Conservation (phyloP, 2,888 invertebrate species). For the Himalopsyche tibetana region DNA sequence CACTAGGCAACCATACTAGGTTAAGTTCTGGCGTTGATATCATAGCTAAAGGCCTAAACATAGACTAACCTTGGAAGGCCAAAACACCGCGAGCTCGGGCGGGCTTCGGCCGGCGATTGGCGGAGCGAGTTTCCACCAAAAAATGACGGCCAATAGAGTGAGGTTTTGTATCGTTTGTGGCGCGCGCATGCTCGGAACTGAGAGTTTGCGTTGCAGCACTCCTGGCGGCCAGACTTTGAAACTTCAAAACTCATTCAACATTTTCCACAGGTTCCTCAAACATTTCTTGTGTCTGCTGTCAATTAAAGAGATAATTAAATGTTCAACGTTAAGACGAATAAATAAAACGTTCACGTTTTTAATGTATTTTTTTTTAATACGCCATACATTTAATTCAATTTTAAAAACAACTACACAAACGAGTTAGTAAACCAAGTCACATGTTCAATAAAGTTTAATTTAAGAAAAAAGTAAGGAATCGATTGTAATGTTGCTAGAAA, state of each 20-base stretch:
- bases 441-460: too few species aligned
- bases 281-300: background rate
- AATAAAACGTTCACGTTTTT: too few species aligned
- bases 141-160: constrained; percentile 55
- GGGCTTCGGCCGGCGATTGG: constrained; percentile 61
- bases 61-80: constrained; percentile 65
- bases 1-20: constrained; percentile 66
- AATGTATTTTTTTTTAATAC: too few species aligned
- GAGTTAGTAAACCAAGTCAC: too few species aligned
- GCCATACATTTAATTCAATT: too few species aligned
- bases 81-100: constrained; percentile 64
- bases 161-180: constrained; percentile 44
- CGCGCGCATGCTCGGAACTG: constrained; percentile 55
- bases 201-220: constrained; percentile 41
- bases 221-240: constrained; percentile 52
- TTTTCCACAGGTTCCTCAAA: constrained; percentile 44
- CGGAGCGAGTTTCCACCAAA: constrained; percentile 55
- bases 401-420: too few species aligned
- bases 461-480: too few species aligned
- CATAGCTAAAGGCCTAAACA: constrained; percentile 65
- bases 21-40: constrained; percentile 66
- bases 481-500: too few species aligned
- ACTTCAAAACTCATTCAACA: constrained; percentile 56
- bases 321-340: background rate
- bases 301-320: background rate